Evolutionary conservation across 2,888 invertebrate species (phyloP).

Genomic region (Tubulanus polymorphus): DNA sequence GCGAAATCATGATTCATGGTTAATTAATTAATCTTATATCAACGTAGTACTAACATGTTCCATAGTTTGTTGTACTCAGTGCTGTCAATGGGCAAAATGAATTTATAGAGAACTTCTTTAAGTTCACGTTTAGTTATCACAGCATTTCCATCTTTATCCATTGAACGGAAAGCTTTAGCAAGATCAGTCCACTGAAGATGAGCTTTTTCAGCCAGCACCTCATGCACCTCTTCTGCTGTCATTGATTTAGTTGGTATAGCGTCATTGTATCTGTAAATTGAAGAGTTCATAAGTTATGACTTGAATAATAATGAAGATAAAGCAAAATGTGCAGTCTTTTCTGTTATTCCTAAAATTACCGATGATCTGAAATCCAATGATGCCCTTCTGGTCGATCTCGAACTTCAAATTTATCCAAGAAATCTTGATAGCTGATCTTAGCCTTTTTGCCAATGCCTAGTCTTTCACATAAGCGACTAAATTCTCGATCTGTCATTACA

Average conservation of each 20-base stretch:
- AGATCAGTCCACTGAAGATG: slow-evolving; percentile 44
- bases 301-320: too few relatives aligned
- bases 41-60: slow-evolving; percentile 32
- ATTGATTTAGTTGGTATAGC: slow-evolving; percentile 28
- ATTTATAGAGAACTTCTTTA: slow-evolving; percentile 32
- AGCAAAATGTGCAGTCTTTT: neutral
- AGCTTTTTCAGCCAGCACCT: slow-evolving; percentile 33
- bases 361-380: slow-evolving; percentile 49
- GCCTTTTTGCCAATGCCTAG: slow-evolving; percentile 32
- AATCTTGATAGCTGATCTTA: slow-evolving; percentile 42
- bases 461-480: slow-evolving; percentile 40
- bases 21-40: neutral
- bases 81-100: slow-evolving; percentile 38
- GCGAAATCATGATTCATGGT: too few relatives aligned
- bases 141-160: slow-evolving; percentile 32
- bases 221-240: slow-evolving; percentile 42
- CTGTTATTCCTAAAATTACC: slow-evolving; percentile 21
- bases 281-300: too few relatives aligned
- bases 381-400: slow-evolving; percentile 45
- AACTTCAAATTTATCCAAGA: slow-evolving; percentile 45
- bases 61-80: slow-evolving; percentile 45
- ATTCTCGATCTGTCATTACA: slow-evolving; percentile 40
- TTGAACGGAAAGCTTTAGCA: slow-evolving; percentile 42
- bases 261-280: slow-evolving; percentile 38
- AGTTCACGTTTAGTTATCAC: slow-evolving; percentile 38